These are phyloP conservation scores for Perizoma affinitatum DNA, from an alignment of 2,888 invertebrate species.

Conservation along the genomic window DNA sequence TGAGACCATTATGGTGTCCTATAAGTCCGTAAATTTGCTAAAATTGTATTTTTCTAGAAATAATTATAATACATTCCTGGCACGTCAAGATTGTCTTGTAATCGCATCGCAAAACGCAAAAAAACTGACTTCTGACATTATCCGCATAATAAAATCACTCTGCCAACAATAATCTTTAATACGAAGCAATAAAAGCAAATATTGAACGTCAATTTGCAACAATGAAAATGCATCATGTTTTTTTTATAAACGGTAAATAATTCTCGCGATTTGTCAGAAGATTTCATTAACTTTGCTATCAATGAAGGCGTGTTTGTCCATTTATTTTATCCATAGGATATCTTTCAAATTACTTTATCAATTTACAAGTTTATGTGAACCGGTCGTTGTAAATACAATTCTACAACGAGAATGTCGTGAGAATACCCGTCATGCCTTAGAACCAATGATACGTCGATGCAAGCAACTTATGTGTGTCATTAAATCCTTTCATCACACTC, in stretches of 20 bases:
- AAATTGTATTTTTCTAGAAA: too few species aligned
- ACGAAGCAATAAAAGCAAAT: constrained; percentile 2
- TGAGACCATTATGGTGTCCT: too few species aligned
- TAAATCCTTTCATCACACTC: too few species aligned
- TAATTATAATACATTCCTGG: constrained; percentile 23
- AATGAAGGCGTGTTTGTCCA: constrained; percentile 7
- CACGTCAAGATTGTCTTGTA: constrained; percentile 11
- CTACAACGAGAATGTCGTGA: too few species aligned
- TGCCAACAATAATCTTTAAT: constrained; percentile 3
- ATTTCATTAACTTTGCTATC: constrained; percentile 15
- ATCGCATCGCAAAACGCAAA: constrained; percentile 4
- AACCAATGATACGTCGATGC: too few species aligned
- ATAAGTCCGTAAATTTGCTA: too few species aligned
- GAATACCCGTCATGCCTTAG: too few species aligned
- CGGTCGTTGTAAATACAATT: too few species aligned
- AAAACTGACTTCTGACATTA: constrained; percentile 6
- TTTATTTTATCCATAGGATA: constrained; percentile 5
- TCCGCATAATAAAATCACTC: not conserved
- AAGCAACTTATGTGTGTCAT: too few species aligned
- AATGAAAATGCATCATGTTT: constrained; percentile 1
- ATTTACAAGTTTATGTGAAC: too few species aligned
- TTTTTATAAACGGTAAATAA: constrained; percentile 6
- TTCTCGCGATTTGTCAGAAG: constrained; percentile 12
- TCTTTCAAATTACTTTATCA: too few species aligned
- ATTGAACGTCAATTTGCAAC: constrained; percentile 1